Percentiles rank a stretch among this genome's conserved stretches.
These are phyloP conservation scores for Danio albolineatus DNA, from an alignment of 2,797 vertebrate genomes.

Conservation along the genomic window DNA sequence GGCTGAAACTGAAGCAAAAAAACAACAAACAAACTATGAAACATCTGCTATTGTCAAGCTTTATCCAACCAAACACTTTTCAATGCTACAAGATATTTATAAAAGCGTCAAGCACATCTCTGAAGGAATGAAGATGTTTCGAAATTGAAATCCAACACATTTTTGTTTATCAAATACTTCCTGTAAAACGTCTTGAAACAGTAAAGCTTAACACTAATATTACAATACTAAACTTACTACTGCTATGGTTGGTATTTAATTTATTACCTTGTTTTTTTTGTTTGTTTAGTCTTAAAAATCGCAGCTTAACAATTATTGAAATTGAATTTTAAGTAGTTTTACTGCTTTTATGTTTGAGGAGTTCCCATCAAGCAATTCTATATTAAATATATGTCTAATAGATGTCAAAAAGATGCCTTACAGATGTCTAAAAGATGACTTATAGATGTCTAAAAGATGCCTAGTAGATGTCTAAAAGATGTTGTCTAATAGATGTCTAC, in stretches of 20 bases:
- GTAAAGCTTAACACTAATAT: not conserved
- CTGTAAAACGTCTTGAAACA: not conserved
- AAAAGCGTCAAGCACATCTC: not conserved
- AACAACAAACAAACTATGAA: not conserved
- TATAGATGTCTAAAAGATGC: too few species aligned
- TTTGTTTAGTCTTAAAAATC: not conserved
- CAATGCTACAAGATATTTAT: not conserved
- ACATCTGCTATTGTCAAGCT: slow-evolving; percentile 2
- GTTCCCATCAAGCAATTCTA: not conserved
- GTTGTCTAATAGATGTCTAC: too few species aligned
- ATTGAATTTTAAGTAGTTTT: not conserved
- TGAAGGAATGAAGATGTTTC: not conserved
- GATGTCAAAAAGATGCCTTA: too few species aligned
- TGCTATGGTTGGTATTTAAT: not conserved
- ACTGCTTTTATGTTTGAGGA: not conserved
- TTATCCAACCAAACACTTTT: not conserved
- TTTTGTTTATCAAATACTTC: not conserved
- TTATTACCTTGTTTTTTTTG: not conserved
- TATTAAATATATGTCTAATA: too few species aligned
- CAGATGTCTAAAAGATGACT: too few species aligned
- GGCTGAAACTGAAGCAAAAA: slow-evolving; percentile 72
- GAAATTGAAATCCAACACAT: not conserved
- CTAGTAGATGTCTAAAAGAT: too few species aligned
- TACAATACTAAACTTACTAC: not conserved
- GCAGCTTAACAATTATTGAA: not conserved